A percentile compares a stretch with the other conserved stretches of the same genome.
phyloP scores from a whole-genome alignment of 2,888 invertebrate genomes.

The Diploptera punctata region DNA sequence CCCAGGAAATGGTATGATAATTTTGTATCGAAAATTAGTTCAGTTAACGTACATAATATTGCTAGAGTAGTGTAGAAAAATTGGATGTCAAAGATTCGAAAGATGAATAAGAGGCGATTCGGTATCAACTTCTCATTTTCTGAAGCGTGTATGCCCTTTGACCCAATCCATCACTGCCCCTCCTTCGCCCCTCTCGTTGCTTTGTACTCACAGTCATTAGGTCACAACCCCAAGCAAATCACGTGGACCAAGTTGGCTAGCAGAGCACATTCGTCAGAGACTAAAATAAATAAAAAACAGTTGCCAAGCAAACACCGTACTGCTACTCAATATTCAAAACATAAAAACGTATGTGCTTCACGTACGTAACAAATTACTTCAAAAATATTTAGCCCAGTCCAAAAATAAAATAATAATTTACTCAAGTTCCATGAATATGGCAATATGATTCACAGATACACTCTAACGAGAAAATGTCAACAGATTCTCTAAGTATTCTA shows the following conservation, averaged over 20 bases:
- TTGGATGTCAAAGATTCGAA: too few relatives aligned
- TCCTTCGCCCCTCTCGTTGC: background rate
- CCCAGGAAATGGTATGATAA: too few relatives aligned
- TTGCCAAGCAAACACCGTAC: constrained; percentile 24
- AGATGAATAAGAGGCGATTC: background rate
- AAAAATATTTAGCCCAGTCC: background rate
- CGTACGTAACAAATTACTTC: background rate
- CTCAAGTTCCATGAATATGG: too few relatives aligned
- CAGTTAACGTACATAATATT: too few relatives aligned
- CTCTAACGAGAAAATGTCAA: background rate
- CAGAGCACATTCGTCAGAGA: constrained; percentile 9
- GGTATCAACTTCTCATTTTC: background rate
- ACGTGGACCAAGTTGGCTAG: constrained; percentile 10
- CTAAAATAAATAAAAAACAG: constrained; percentile 30
- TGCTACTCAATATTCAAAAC: background rate
- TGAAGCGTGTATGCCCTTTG: constrained; percentile 2
- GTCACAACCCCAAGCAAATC: constrained; percentile 18
- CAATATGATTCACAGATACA: constrained; percentile 3
- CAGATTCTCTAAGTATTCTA: background rate
- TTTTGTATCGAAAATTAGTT: too few relatives aligned
- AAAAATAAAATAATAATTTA: background rate
- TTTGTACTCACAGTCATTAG: constrained; percentile 10
- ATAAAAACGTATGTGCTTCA: too few relatives aligned
- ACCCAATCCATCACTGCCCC: background rate
- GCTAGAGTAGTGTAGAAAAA: too few relatives aligned